Conservation (phyloP, 1,140 invertebrate species). For the Lethocerus indicus region DNA sequence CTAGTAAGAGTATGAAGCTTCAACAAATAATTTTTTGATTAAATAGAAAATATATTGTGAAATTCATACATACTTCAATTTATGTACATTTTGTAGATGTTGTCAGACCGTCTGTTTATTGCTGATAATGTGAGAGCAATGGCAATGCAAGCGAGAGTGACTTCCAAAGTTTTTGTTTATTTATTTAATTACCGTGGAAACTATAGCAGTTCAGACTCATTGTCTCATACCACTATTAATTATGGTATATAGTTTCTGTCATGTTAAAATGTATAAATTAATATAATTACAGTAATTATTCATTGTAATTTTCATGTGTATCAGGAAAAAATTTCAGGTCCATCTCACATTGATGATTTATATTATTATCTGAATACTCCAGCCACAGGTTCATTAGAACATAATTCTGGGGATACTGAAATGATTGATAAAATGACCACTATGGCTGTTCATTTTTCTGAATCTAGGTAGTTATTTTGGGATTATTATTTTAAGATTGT, state of each 20-base stretch:
- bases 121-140: not conserved
- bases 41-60: too few species aligned
- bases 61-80: too few species aligned
- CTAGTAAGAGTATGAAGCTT: too few species aligned
- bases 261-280: not conserved
- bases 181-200: constrained; percentile 4
- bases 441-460: not conserved
- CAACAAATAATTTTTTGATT: too few species aligned
- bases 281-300: not conserved
- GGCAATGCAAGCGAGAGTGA: not conserved
- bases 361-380: constrained; percentile 3
- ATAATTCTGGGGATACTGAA: not conserved
- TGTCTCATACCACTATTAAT: not conserved
- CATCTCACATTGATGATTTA: constrained; percentile 7
- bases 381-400: not conserved
- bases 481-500: too few species aligned
- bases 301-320: not conserved
- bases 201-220: not conserved
- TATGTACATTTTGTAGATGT: too few species aligned
- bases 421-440: constrained; percentile 6
- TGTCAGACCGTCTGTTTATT: not conserved
- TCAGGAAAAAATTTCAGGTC: not conserved
- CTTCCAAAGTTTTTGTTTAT: constrained; percentile 2
- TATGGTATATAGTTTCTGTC: not conserved
- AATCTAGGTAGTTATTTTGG: constrained; percentile 4